Evolutionary conservation across 2,888 invertebrate species (phyloP), one percentile per base, ranked within the genome.

Genomic region (Hesperia comma): DNA sequence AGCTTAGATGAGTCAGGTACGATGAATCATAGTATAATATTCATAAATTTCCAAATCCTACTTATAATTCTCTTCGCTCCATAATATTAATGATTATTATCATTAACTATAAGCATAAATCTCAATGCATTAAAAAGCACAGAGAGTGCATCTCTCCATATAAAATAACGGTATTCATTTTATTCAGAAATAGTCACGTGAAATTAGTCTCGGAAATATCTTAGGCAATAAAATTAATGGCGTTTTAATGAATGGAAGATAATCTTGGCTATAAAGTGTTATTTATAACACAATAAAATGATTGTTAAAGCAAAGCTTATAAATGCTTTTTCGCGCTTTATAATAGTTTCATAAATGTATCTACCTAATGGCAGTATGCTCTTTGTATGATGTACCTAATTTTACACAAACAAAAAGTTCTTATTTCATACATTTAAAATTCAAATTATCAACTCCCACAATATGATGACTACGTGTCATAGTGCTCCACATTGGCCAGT

Each of bases 51-150:
- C 56, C 43, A 33, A 60, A 58, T 53, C 41, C 55, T 33, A 49
- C 10, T 26, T 26, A 55, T 67, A 60, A 64, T 68, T 61, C 41
- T 69, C 54, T 71, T 67, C 64, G 62, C 57, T 64, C 67, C 62
- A 72, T 71, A 68, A 72, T 63, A 73, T 70, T 72, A 68, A 73
- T 72, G 67, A 68, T 67, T 63, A 68, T 67, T 63, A 55, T 71
- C 68, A 69, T 37, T 19, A 14, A 41, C 69, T 56, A 69, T 74
- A 74, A 74, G 71, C 63, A 66, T 61, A 68, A 41, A 66, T 63
- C 63, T 51, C 14, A 70, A 67, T 64, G 68, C 68, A 62, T 70
- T 69, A 62, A 54, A 51, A 70, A 55, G 68, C 64, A 61, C 67
- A 53, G 32, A 19, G 40, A 64, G 33, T 54, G 64, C 58, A 60